These are phyloP conservation scores for Omphaloscelis lunosa DNA, from an alignment of 2,888 invertebrate species.

Conservation along the genomic window DNA sequence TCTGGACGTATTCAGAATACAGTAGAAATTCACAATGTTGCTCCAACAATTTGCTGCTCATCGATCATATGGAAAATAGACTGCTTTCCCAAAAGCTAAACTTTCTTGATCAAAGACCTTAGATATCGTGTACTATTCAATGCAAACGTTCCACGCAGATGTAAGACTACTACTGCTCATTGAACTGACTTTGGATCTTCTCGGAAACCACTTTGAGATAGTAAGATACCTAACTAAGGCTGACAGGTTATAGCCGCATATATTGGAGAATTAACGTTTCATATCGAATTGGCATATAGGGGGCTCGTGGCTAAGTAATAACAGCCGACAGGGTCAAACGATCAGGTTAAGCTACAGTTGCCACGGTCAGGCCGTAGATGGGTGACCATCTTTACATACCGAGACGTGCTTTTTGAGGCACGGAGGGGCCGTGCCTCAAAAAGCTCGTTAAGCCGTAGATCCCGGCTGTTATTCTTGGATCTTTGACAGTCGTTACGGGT, in stretches of 20 bases:
- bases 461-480: too few species aligned
- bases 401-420: too few species aligned
- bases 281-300: background rate
- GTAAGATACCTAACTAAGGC: background rate
- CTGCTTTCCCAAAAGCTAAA: background rate
- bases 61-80: background rate
- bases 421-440: too few species aligned
- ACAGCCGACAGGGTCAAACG: too few species aligned
- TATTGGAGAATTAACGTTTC: background rate
- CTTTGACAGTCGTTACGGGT: too few species aligned
- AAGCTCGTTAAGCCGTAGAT: too few species aligned
- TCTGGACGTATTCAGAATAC: background rate
- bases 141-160: background rate
- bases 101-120: constrained; percentile 14
- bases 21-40: background rate
- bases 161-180: constrained; percentile 1
- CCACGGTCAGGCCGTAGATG: too few species aligned
- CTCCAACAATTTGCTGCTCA: background rate
- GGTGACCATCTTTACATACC: too few species aligned
- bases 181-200: constrained; percentile 17
- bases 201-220: constrained; percentile 13
- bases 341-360: too few species aligned
- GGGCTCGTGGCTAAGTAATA: too few species aligned
- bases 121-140: background rate
- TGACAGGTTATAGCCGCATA: background rate